Evolutionary conservation across 2,888 invertebrate genomes (phyloP), one percentile per base, ranked within the genome.

Genomic region (Hyalella azteca): DNA sequence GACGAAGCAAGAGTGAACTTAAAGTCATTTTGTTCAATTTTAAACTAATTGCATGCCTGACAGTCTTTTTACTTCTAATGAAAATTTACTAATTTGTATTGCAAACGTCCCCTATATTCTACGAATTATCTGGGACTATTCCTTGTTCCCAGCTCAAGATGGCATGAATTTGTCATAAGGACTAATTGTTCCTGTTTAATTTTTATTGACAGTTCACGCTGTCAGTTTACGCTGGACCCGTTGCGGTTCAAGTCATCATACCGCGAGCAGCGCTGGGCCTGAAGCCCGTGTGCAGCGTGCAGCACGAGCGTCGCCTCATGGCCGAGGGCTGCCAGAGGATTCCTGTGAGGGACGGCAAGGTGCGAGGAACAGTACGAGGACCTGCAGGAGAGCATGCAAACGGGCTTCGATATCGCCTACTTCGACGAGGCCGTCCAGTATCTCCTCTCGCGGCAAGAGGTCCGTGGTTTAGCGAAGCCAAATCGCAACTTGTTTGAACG

Each of bases 391-490:
- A n/a, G 77, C 19, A 36, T 66, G 39, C 66, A 36, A 36, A 66
- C 36, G 4, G 0, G 29, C 9, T 66, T 83, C 73, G 48, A 83
- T 32, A 79, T 82, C 15, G 48, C 79, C 7, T 84, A 84, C 49
- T 84, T 84, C 60, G 79, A 83, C 50, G 84, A 84, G 39, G 84
- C 84, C 1, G 82, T 83, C 13, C 78, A 84, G 26, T 82, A 78
- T 48, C 49, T 84, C 2, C 45, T 84, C 32, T 78, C 81, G 9
- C 79, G 81, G 73, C 81, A 83, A 7, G 79, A 83, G 81, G 83
- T 83, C 19, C 26, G 45, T 77, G 13, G 5, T 54, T n/a, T 19
- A 78, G 77, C 4, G 54, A n/a, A n/a, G n/a, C n/a, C n/a, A n/a
- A n/a, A n/a, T 22, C 29, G 7, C 5, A 50, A 50, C 5, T 50